Percentiles rank a stretch among this genome's conserved stretches.
These are phyloP conservation scores for Ypsolopha scabrella DNA, from an alignment of 2,888 invertebrate species.

Conservation along the genomic window DNA sequence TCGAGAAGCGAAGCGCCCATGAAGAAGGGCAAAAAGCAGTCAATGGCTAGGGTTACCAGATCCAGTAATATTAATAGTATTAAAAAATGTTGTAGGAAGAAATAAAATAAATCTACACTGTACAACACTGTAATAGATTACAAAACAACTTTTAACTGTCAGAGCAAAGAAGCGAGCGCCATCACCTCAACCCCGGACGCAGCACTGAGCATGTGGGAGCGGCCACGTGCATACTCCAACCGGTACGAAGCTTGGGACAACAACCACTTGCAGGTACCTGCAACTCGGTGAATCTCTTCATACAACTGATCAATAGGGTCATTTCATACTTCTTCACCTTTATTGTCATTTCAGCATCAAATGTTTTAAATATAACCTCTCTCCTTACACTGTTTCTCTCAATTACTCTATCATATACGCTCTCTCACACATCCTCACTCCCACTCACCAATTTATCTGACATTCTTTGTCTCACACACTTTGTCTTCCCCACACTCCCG, in stretches of 20 bases:
- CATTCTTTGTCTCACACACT: too few species aligned
- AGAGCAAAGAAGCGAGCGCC: conserved; percentile 79
- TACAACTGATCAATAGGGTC: not conserved
- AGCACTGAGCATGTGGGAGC: conserved; percentile 83
- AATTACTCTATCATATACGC: too few species aligned
- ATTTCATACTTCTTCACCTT: not conserved
- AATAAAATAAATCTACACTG: too few species aligned
- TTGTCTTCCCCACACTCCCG: too few species aligned
- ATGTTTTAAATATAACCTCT: too few species aligned
- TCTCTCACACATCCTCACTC: too few species aligned
- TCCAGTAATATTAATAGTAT: conserved; percentile 32
- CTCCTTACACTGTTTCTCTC: too few species aligned
- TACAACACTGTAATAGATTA: too few species aligned
- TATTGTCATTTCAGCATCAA: not conserved
- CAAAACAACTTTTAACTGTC: conserved; percentile 32
- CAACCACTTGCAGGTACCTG: conserved; percentile 59
- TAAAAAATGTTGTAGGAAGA: too few species aligned
- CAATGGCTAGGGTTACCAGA: conserved; percentile 11
- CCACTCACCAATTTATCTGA: too few species aligned
- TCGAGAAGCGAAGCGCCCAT: not conserved
- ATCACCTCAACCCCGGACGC: conserved; percentile 74
- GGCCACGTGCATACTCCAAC: conserved; percentile 83
- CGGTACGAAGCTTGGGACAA: conserved; percentile 85
- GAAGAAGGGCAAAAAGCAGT: conserved; percentile 50
- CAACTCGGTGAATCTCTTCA: conserved; percentile 10